Conservation (phyloP, 2,797 vertebrate species). For the Alectoris magna region DNA sequence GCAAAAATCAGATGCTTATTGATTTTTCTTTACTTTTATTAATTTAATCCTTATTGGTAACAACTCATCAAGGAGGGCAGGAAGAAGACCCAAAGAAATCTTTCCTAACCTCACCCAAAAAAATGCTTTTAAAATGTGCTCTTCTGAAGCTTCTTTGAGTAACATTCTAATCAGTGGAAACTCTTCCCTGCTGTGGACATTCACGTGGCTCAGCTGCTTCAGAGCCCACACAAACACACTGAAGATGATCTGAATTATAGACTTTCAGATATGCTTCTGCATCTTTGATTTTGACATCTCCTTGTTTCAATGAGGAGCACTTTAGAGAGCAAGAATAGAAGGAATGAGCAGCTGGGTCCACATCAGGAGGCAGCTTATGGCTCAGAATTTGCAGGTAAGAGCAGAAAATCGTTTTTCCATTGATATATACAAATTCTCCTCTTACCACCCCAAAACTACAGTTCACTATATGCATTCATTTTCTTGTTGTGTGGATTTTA, state of each 20-base stretch:
- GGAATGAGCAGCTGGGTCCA: background rate
- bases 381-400: background rate
- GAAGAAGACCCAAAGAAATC: background rate
- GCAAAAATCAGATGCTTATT: background rate
- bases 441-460: background rate
- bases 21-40: background rate
- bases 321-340: background rate
- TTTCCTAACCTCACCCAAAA: background rate
- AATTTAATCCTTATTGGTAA: background rate
- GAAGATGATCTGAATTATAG: background rate
- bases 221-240: accelerated
- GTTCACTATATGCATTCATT: background rate
- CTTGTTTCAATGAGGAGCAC: background rate
- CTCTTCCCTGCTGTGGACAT: background rate
- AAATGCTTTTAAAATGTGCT: background rate
- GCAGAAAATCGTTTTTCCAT: background rate
- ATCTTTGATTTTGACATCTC: background rate
- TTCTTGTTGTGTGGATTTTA: background rate
- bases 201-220: background rate
- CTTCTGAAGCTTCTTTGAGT: accelerated
- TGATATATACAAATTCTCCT: background rate
- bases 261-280: background rate
- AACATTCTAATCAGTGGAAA: background rate
- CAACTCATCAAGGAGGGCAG: accelerated
- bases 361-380: background rate